Evolutionary conservation across 2,113 vertebrate species (phyloP).

Genomic region (Dasyprocta punctata): DNA sequence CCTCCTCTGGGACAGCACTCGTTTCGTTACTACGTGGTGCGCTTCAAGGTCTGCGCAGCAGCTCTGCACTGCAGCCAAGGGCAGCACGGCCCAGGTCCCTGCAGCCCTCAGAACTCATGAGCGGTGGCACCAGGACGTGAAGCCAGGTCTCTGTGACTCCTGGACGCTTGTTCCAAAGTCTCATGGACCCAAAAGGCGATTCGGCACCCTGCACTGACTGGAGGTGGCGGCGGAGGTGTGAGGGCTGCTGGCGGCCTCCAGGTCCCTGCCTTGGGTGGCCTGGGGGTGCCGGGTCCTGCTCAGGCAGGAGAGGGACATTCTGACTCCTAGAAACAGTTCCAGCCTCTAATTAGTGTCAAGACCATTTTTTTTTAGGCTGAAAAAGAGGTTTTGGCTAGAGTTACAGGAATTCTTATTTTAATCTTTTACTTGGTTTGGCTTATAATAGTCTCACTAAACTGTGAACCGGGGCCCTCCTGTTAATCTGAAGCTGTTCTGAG

Average conservation of each 20-base stretch:
- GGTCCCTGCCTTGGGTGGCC: conserved; percentile 1
- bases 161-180: not conserved
- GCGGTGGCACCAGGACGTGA: not conserved
- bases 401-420: conserved; percentile 60
- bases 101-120: not conserved
- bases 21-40: not conserved
- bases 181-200: not conserved
- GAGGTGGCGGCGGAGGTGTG: no score
- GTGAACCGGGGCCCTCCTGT: conserved; percentile 30
- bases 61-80: not conserved
- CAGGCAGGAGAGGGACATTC: not conserved
- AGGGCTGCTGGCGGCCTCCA: not conserved
- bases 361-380: conserved; percentile 36
- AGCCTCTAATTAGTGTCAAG: conserved; percentile 60
- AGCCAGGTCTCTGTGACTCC: not conserved
- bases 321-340: conserved; percentile 9
- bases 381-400: conserved; percentile 9
- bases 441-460: conserved; percentile 30
- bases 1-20: not conserved
- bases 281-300: not conserved
- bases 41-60: not conserved
- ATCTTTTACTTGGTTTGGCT: conserved; percentile 49
- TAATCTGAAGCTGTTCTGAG: conserved; percentile 62
- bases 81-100: not conserved
- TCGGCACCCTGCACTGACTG: not conserved